Percentiles rank a stretch among this genome's conserved stretches.
These are phyloP conservation scores for Spizaetus ornatus DNA, from an alignment of 2,113 vertebrate genomes.

Conservation along the genomic window DNA sequence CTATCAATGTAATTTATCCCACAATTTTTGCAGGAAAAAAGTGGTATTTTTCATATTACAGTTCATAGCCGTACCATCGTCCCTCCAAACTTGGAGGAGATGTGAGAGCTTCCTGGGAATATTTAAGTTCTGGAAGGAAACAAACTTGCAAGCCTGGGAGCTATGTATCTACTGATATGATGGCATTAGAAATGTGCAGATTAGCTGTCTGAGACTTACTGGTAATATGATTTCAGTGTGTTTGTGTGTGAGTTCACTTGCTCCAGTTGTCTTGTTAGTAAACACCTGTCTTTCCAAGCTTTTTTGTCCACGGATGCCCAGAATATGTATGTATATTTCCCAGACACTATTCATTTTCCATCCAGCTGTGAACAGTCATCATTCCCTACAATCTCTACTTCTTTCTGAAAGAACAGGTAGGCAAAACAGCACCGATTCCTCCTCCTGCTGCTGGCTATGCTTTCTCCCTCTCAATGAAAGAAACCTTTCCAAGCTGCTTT, in stretches of 20 bases:
- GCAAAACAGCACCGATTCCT: background rate
- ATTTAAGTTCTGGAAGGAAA: background rate
- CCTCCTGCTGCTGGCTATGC: background rate
- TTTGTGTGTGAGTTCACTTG: background rate
- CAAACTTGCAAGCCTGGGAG: background rate
- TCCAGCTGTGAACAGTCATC: background rate
- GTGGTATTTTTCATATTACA: background rate
- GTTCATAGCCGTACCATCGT: fast-evolving
- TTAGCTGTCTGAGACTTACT: background rate
- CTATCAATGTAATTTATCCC: background rate
- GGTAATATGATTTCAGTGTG: background rate
- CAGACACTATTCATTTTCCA: background rate
- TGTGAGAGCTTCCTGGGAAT: background rate
- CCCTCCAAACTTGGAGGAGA: background rate
- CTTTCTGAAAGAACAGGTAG: background rate
- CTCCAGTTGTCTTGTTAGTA: background rate
- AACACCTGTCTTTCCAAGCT: background rate
- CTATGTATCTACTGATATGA: background rate
- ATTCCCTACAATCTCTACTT: background rate
- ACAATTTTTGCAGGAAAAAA: background rate
- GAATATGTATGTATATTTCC: background rate
- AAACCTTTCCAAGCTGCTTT: background rate
- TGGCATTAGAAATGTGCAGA: background rate
- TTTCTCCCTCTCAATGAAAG: background rate
- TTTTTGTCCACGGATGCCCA: background rate